Conservation (phyloP, 2,888 invertebrate species). For the Steinernema carpocapsae region DNA sequence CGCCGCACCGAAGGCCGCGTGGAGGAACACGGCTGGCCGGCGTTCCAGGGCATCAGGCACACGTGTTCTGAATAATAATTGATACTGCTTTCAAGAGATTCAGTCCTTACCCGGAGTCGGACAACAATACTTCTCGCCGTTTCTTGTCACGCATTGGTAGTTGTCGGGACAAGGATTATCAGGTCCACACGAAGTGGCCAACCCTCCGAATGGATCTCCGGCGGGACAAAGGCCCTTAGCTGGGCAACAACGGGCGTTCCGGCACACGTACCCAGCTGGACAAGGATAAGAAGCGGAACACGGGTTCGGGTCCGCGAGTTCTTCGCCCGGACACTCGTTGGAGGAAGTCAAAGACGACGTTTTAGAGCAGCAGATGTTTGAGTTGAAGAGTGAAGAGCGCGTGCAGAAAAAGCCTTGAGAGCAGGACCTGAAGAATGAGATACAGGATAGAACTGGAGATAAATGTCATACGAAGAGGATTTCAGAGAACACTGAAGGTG, state of each 20-base stretch:
- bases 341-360: conserved; percentile 42
- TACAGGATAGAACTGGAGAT: conserved; percentile 7
- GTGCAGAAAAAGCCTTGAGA: conserved; percentile 64
- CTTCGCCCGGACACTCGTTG: conserved; percentile 65
- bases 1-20: conserved; percentile 44
- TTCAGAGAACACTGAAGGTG: conserved; percentile 55
- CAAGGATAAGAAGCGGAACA: conserved; percentile 63
- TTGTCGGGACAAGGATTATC: conserved; percentile 65
- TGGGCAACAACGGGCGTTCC: conserved; percentile 65
- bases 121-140: conserved; percentile 66
- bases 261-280: conserved; percentile 62
- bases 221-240: conserved; percentile 64
- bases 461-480: neutral
- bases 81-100: no score
- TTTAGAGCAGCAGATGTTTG: conserved; percentile 65
- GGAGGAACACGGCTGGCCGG: conserved; percentile 34
- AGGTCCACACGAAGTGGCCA: conserved; percentile 58
- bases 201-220: conserved; percentile 64
- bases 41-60: conserved; percentile 45
- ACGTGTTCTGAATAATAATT: conserved; percentile 47
- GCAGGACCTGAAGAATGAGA: conserved; percentile 52
- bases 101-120: conserved; percentile 51
- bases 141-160: conserved; percentile 63
- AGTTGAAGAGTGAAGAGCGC: conserved; percentile 60
- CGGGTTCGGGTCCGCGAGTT: conserved; percentile 55